A percentile compares a stretch with the other conserved stretches of the same genome.
phyloP scores from a whole-genome alignment of 2,888 invertebrate species.

The Keiferia lycopersicella region DNA sequence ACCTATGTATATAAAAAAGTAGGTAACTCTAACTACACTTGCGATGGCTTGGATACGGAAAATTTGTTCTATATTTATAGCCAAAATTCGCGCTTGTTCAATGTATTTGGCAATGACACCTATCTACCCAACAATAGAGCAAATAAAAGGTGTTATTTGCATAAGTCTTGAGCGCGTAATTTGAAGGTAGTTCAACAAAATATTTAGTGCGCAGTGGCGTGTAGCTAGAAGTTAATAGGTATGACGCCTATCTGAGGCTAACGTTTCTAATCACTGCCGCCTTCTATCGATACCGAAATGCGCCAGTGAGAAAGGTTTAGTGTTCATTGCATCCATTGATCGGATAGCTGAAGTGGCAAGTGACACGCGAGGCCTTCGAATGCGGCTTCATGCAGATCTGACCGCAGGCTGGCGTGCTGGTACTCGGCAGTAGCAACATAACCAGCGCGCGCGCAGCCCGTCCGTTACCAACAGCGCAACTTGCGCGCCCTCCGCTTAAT shows the following conservation, averaged over 20 bases:
- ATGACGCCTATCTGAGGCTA: too few species aligned
- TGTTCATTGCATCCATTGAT: conserved; percentile 43
- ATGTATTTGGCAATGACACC: neutral
- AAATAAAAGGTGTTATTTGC: neutral
- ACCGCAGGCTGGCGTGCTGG: conserved; percentile 30
- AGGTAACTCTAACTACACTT: too few species aligned
- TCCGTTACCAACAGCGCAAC: conserved; percentile 44
- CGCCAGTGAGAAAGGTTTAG: conserved; percentile 32
- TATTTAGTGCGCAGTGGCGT: neutral
- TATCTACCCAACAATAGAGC: neutral
- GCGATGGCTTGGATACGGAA: too few species aligned
- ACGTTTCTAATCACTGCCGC: neutral
- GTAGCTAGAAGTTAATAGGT: neutral
- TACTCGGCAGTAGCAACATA: conserved; percentile 56
- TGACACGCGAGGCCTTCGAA: conserved; percentile 61
- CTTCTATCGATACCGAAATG: neutral
- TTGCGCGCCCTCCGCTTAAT: conserved; percentile 36
- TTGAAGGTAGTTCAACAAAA: neutral
- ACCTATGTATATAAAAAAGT: too few species aligned
- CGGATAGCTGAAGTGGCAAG: conserved; percentile 49
- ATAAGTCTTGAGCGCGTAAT: neutral
- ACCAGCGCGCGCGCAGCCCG: conserved; percentile 67
- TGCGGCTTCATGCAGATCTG: conserved; percentile 47
- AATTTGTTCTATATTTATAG: too few species aligned
- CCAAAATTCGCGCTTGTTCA: too few species aligned